Conservation (phyloP, 2,797 vertebrate species). For the Liparis tanakae region DNA sequence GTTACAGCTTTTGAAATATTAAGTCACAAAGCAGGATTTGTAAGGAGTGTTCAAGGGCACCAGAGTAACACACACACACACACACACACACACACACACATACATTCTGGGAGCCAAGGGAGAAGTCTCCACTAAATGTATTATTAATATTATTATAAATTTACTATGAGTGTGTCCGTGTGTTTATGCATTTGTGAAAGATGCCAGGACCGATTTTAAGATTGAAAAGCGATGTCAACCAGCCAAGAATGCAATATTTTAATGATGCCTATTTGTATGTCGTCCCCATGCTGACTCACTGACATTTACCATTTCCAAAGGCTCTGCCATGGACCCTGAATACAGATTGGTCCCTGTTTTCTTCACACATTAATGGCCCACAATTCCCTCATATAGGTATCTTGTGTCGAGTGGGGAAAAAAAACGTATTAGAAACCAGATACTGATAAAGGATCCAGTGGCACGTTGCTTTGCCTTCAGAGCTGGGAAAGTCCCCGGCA, state of each 20-base stretch:
- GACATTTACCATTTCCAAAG: constrained; percentile 38
- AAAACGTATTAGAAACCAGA: constrained; percentile 9
- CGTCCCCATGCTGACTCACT: constrained; percentile 33
- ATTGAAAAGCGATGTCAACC: constrained; percentile 43
- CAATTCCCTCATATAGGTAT: constrained; percentile 12
- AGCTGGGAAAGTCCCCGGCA: constrained; percentile 16
- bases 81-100: neutral
- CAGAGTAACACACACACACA: constrained; percentile 23
- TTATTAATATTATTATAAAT: constrained; percentile 41
- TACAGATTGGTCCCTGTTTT: constrained; percentile 36
- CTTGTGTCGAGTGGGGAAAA: constrained; percentile 17
- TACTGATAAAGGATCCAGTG: constrained; percentile 29
- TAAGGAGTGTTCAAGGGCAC: constrained; percentile 32
- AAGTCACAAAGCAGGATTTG: constrained; percentile 44
- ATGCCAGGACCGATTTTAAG: constrained; percentile 11
- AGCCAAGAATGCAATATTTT: constrained; percentile 35
- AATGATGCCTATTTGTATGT: constrained; percentile 23
- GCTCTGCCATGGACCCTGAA: constrained; percentile 2
- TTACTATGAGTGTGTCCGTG: constrained; percentile 20
- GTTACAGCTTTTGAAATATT: constrained; percentile 44
- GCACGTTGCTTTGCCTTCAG: constrained; percentile 14
- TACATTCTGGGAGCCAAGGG: neutral
- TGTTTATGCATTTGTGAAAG: neutral
- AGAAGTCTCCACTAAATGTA: constrained; percentile 28
- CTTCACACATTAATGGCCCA: constrained; percentile 7